Base-by-base conservation (phyloP, 2,888 invertebrate genomes). In the Muschampia plurimacula region DNA sequence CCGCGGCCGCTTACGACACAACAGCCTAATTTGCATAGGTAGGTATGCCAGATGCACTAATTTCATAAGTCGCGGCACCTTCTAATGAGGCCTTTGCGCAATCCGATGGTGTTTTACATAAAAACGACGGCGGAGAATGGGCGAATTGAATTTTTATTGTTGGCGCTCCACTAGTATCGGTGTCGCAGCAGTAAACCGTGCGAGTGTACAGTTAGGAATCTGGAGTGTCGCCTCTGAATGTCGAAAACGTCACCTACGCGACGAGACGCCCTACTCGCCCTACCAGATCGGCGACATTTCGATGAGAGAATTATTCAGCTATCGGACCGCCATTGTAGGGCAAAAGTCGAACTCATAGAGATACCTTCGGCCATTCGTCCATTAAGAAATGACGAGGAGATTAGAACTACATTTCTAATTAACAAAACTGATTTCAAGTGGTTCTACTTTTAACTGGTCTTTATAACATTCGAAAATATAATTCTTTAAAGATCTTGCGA, bases 191-290 rank as follows among this genome's bases (percentile, higher is more conserved):
- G 78, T 71, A 49, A 71, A 60, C 70, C 70, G 63, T 52, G 55
- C 67, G 69, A 64, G 64, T 60, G 83, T 88, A 91, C 90, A 90
- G 91, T 92, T 92, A 92, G 90, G 89, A 91, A 91, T 91, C 89
- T 86, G 81, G 81, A 72, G 74, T 77, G 74, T 76, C 70, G 65
- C 57, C 36, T 66, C 77, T 74, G 75, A 77, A 78, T 79, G 76
- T 78, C 77, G 77, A 76, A 74, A 78, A 75, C 79, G 76, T 76
- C 78, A 79, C 80, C 80, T 83, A 79, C 82, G 79, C 83, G 75
- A 77, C 83, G 79, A 82, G 75, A 77, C 78, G 82, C 84, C 85
- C 84, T 82, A 84, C 83, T 80, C 82, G 71, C 84, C 85, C 84
- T 82, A 84, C 83, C 81, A 82, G 69, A 67, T 76, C 73, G 69